phyloP scores from a whole-genome alignment of 2,113 vertebrate genomes.

The Hippocampus comes region DNA sequence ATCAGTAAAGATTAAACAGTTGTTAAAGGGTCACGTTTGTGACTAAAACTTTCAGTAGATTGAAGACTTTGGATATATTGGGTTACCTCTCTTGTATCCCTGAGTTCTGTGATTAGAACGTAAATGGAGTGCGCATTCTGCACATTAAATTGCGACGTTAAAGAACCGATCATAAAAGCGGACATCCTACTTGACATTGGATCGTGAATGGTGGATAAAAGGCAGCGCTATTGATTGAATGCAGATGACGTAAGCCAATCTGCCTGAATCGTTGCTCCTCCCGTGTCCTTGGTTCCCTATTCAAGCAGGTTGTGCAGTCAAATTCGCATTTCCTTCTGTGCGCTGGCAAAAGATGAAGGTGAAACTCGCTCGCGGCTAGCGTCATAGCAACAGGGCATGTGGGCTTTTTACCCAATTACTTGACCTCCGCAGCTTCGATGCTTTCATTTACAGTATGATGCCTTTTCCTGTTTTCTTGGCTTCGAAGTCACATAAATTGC shows the following conservation, averaged over 20 bases:
- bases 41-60: neutral
- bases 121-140: neutral
- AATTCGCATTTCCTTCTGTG: slow-evolving; percentile 40
- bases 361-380: slow-evolving; percentile 41
- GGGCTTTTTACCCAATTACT: slow-evolving; percentile 42
- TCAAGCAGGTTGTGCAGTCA: slow-evolving; percentile 41
- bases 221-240: slow-evolving; percentile 50
- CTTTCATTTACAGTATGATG: slow-evolving; percentile 31
- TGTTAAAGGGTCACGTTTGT: neutral
- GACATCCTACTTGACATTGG: slow-evolving; percentile 2
- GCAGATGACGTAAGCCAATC: slow-evolving; percentile 51
- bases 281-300: slow-evolving; percentile 48
- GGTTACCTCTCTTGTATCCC: no score
- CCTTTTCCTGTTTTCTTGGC: slow-evolving; percentile 15
- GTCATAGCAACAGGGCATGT: slow-evolving; percentile 29
- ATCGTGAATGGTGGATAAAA: slow-evolving; percentile 43
- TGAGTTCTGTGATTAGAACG: no score
- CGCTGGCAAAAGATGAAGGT: slow-evolving; percentile 44
- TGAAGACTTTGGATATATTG: neutral
- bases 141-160: neutral
- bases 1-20: neutral
- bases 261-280: slow-evolving; percentile 45
- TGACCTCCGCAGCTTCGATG: slow-evolving; percentile 38
- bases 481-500: slow-evolving; percentile 1
- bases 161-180: neutral